These are phyloP conservation scores for Chrysocyon brachyurus DNA, from an alignment of 2,797 vertebrate genomes.

Conservation along the genomic window DNA sequence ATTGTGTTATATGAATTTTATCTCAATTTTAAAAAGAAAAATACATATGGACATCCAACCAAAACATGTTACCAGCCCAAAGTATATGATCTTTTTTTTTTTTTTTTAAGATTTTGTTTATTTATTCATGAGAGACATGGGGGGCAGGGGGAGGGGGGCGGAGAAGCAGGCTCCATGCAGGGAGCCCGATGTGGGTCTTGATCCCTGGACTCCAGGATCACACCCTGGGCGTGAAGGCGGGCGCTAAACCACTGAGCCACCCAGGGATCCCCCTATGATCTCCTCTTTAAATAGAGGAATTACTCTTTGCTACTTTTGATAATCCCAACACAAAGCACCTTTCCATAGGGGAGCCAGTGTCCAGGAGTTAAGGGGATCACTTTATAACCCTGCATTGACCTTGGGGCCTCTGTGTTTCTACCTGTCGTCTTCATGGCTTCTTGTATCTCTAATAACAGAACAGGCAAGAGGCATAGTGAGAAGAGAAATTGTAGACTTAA, in stretches of 20 bases:
- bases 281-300: background rate
- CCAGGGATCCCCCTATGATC: background rate
- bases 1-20: slow-evolving; percentile 2
- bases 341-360: background rate
- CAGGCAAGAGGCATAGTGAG: background rate
- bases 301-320: background rate
- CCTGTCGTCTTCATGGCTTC: background rate
- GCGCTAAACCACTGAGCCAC: no score
- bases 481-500: background rate
- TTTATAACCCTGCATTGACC: background rate
- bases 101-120: no score
- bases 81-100: background rate
- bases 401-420: background rate
- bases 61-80: background rate
- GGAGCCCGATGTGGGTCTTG: no score
- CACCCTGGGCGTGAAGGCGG: no score
- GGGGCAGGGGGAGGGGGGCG: no score
- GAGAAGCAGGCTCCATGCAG: no score
- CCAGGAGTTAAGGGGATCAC: background rate
- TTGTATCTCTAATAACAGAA: background rate
- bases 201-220: no score
- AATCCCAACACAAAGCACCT: background rate
- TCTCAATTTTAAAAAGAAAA: background rate
- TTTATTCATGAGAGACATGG: no score
- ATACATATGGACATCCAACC: background rate